Evolutionary conservation across 2,797 vertebrate genomes (phyloP), one percentile per base, ranked within the genome.

Genomic region (Intellagama lesueurii): DNA sequence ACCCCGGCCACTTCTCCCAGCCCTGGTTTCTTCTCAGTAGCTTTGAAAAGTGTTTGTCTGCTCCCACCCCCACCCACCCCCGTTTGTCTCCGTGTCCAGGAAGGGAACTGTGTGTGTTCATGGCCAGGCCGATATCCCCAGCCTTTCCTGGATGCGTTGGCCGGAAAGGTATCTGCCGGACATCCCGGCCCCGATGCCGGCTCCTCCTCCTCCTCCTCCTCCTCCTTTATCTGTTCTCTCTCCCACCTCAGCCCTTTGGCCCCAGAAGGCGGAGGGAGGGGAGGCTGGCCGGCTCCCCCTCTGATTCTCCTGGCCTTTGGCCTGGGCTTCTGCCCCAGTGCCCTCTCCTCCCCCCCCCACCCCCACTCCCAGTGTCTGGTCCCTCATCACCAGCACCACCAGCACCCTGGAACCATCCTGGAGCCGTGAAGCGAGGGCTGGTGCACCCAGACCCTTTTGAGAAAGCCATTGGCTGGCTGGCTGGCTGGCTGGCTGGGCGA

Each of bases 91-190:
- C 19, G 22, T 4, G 44, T 56, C 68, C 86, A 93, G 77, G 1
- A 94, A 92, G 94, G 95, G 93, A 89, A 92, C 78, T 44, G 73
- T 0, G 69, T 4, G 73, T 0, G 69, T 4, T 90, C 35, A n/a
- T 66, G 47, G 81, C 78, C 92, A 87, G 2, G 3, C 95, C 94
- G 96, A 95, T 95, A 96, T 77, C 89, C 81, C 93, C 84, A 0
- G 90, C 95, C 89, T 89, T 95, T 96, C 96, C 96, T 94, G 94
- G 92, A 30, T 85, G 94, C 69, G 1, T 78, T 89, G 91, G 77
- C 94, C 94, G 95, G 95, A 96, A 96, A 90, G 92, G 93, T 92
- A 95, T 94, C 89, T 90, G 89, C 49, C 84, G 83, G 90, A 91
- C 93, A 92, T 19, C 86, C 87, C 12, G 52, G 52, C 8, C 12